Evolutionary conservation across 2,113 vertebrate genomes (phyloP).

Genomic region (Regulus satrapa): DNA sequence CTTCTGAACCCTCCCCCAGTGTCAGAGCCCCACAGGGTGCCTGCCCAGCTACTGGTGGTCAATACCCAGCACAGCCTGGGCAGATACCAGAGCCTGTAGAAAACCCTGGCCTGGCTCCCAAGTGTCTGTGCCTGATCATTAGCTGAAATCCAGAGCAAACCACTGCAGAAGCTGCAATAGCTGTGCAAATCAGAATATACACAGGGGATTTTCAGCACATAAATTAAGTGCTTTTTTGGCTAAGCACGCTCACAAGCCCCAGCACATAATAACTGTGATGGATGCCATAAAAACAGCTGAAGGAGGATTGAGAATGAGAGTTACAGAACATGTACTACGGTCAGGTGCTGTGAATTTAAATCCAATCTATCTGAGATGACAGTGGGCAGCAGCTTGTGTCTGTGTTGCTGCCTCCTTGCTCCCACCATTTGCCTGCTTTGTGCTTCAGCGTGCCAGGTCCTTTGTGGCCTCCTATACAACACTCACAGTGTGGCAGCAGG

Average conservation of each 20-base stretch:
- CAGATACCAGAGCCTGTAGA: neutral
- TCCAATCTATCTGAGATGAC: neutral
- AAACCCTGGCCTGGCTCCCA: neutral
- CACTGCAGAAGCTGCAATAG: neutral
- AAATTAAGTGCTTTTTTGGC: neutral
- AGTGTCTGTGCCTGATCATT: neutral
- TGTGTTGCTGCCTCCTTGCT: neutral
- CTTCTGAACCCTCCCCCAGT: neutral
- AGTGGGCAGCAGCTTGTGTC: neutral
- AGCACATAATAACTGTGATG: neutral
- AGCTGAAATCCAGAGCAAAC: slow-evolving; percentile 23
- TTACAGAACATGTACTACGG: neutral
- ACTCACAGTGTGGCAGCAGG: neutral
- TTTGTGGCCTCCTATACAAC: neutral
- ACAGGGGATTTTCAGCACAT: neutral
- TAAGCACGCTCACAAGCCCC: neutral
- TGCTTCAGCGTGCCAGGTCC: neutral
- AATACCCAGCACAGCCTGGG: neutral
- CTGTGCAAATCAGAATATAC: slow-evolving; percentile 9
- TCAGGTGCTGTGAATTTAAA: neutral
- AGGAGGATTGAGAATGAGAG: neutral
- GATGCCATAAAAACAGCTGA: neutral
- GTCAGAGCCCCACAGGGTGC: neutral
- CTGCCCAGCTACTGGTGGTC: neutral
- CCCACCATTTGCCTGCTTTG: neutral